These are phyloP conservation scores for Porites divaricata DNA, from an alignment of 92 coral and sea anemone species.

Conservation along the genomic window DNA sequence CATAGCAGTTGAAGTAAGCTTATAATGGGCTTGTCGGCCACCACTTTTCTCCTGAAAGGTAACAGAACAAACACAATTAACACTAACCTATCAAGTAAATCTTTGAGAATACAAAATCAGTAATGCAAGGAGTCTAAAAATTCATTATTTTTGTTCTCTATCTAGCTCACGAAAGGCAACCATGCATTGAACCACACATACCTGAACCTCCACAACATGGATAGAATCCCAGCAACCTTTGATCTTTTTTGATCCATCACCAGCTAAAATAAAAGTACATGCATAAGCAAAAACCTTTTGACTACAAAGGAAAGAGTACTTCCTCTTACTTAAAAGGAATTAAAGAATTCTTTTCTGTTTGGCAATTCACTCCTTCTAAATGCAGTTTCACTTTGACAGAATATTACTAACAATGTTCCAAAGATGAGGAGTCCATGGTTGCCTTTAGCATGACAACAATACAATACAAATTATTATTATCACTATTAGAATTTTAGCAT, in stretches of 20 bases:
- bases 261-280: conserved; percentile 66
- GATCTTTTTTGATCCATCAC: conserved; percentile 98
- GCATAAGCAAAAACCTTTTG: not conserved
- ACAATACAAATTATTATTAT: too few relatives aligned
- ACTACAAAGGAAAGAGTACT: not conserved
- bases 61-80: not conserved
- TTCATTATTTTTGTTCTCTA: too few relatives aligned
- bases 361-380: not conserved
- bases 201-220: conserved; percentile 99
- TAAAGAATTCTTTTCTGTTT: not conserved
- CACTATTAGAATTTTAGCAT: too few relatives aligned
- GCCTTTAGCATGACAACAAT: too few relatives aligned
- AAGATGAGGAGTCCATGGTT: too few relatives aligned
- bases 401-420: too few relatives aligned
- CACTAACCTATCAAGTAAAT: not conserved
- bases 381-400: too few relatives aligned
- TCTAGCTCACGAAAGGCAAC: not conserved
- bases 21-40: conserved; percentile 96
- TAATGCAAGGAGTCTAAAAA: not conserved
- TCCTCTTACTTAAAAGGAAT: not conserved
- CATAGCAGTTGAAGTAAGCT: conserved; percentile 98
- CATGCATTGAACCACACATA: conserved; percentile 6
- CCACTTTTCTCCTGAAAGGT: conserved; percentile 84
- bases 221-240: conserved; percentile 99
- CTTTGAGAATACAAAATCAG: not conserved